Conservation (phyloP, 2,113 vertebrate species). For the Hucho hucho region DNA sequence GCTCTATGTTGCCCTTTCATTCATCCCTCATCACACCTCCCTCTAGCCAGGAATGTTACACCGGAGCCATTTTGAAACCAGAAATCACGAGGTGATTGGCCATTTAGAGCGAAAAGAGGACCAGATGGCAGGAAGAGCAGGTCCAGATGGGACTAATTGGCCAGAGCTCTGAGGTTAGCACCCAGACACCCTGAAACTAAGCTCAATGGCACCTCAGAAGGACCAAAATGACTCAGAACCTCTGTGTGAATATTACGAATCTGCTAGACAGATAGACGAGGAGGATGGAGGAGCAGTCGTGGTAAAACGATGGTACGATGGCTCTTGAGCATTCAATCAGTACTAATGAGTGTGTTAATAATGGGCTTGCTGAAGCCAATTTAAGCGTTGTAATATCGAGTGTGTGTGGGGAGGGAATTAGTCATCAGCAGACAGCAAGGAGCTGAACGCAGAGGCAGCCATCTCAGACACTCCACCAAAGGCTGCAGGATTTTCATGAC, state of each 20-base stretch:
- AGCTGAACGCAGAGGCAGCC: conserved; percentile 44
- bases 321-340: conserved; percentile 39
- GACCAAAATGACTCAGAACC: conserved; percentile 42
- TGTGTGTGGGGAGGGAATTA: conserved; percentile 45
- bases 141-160: conserved; percentile 67
- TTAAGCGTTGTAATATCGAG: conserved; percentile 37
- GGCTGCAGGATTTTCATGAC: conserved; percentile 60
- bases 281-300: neutral
- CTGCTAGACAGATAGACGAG: conserved; percentile 9
- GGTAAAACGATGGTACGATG: conserved; percentile 35
- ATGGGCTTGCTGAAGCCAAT: conserved; percentile 53
- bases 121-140: conserved; percentile 63
- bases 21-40: conserved; percentile 15
- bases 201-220: conserved; percentile 50
- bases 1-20: conserved; percentile 12
- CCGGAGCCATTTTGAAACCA: conserved; percentile 34
- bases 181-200: conserved; percentile 54
- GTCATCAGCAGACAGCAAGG: conserved; percentile 55
- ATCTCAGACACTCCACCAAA: conserved; percentile 65
- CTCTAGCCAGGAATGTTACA: conserved; percentile 14
- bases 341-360: conserved; percentile 52
- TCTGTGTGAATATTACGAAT: conserved; percentile 18
- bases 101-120: conserved; percentile 49
- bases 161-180: conserved; percentile 56
- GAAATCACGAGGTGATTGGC: conserved; percentile 43